Base-by-base conservation (phyloP, 1,140 invertebrate species). In the Drosophila saltans region DNA sequence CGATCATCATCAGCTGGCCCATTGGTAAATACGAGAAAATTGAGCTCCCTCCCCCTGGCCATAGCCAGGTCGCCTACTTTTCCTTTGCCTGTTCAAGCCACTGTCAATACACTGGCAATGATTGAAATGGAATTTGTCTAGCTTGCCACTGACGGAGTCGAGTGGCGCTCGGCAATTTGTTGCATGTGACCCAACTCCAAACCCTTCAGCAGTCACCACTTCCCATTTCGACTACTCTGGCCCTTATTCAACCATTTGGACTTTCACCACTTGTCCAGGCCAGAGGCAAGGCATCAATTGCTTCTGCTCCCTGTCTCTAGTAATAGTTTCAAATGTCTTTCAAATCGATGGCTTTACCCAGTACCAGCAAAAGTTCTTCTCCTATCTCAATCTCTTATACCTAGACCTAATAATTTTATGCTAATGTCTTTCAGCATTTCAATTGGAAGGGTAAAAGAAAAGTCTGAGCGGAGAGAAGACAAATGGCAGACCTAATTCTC, bases 41-140 rank as follows among this genome's bases (percentile, higher is more conserved):
- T 78, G 75, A 60, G 66, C 55, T 70, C 33, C 24, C 57, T 28
- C 5, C 40, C 40, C 30, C 21, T 21, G 24, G 7, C 11, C 41
- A 39, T 16, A 36, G 8, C 63, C 30, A 43, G 24, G 16, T 41
- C 48, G 39, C 48, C 66, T 4, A 39, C 40, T 62, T 56, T 62
- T 52, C 45, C 59, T 33, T 11, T 66, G 58, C 55, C 68, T 57
- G 48, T 63, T 45, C 74, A 16, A 30, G 66, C 66, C 56, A 76
- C 83, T 83, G 80, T 88, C 83, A 83, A 86, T 86, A 88, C 45
- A 52, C 76, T 88, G 84, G 67, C 80, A 86, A 83, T 80, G 83
- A 88, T 69, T 72, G 71, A 83, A 86, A 83, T 83, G 83, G 83
- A 86, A 86, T 86, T 86, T 86, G 82, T 86, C 82, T 86, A 86